Base-by-base conservation (phyloP, 1,140 invertebrate species). In the Aleiodes sp. region DNA sequence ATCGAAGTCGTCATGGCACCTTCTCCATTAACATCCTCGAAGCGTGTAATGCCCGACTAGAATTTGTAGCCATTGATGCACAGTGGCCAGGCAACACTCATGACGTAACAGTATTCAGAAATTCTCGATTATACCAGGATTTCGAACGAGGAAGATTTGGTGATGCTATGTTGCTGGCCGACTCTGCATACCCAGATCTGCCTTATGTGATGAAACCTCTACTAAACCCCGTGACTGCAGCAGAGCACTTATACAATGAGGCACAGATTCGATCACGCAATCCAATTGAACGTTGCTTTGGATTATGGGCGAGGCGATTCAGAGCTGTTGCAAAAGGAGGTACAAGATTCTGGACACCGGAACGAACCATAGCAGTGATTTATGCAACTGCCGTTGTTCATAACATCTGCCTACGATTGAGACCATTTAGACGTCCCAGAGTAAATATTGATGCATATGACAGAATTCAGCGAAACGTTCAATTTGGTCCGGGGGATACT, bases 11-110 rank as follows among this genome's bases (percentile, higher is more conserved):
- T 41, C 78, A 85, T 68, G 57, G 62, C 2, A 82, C 68, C 61
- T 80, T 78, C 70, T 77, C 76, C 6, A 68, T 82, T 7, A 83
- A 84, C 73, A 75, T 81, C 0, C 81, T 83, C 73, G 70, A 70
- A 10, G 46, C 83, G 14, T 74, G 70, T 57, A 74, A 79, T 75
- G 37, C 73, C 0, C 52, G 77, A 4, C 52, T 76, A 9, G 29
- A 63, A 33, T 75, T 85, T 21, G 56, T 57, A 19, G 70, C 82
- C 60, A 68, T 83, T 31, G 80, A 81, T 24, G 74, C 75, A 33
- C 68, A 79, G 12, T 82, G 76, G 78, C 79, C 75, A 10, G 80
- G 80, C n/a, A 70, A 61, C 52, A 70, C 68, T 1, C 80, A 82
- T 37, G 81, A 84, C 63, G 29, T 41, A 0, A 78, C 43, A 7